A percentile compares a stretch with the other conserved stretches of the same genome.
Evolutionary conservation across 2,797 vertebrate genomes (phyloP).

Genomic region (Siniperca scherzeri): DNA sequence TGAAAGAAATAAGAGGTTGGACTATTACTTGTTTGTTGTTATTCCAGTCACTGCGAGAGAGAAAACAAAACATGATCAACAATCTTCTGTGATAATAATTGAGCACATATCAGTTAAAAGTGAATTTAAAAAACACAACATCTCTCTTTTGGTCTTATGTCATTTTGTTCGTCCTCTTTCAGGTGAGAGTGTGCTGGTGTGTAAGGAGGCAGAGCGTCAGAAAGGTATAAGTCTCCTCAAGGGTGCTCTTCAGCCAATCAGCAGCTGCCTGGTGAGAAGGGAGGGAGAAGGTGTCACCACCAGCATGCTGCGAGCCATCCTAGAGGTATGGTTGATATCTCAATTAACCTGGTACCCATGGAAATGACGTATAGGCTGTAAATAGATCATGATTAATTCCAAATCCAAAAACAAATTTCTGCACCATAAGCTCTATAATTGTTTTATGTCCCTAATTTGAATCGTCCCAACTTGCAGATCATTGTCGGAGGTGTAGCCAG

Average conservation of each 20-base stretch:
- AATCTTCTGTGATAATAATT: not conserved
- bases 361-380: not conserved
- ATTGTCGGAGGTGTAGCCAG: conserved; percentile 94
- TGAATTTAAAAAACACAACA: not conserved
- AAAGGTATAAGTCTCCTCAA: conserved; percentile 92
- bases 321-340: conserved; percentile 87
- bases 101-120: not conserved
- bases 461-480: conserved; percentile 84
- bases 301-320: conserved; percentile 96
- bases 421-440: not conserved
- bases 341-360: not conserved
- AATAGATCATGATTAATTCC: not conserved
- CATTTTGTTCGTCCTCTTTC: conserved; percentile 3
- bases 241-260: conserved; percentile 91
- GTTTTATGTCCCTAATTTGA: not conserved
- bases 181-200: conserved; percentile 97
- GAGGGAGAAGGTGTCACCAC: conserved; percentile 92
- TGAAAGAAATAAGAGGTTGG: not conserved
- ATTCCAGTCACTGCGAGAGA: not conserved
- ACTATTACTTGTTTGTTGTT: not conserved
- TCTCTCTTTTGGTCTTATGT: not conserved
- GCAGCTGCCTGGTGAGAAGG: conserved; percentile 91
- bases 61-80: not conserved
- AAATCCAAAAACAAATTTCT: not conserved
- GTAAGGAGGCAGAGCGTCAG: conserved; percentile 92